Evolutionary conservation across 2,113 vertebrate species (phyloP).

Genomic region (Serranochromis macrocephalus): DNA sequence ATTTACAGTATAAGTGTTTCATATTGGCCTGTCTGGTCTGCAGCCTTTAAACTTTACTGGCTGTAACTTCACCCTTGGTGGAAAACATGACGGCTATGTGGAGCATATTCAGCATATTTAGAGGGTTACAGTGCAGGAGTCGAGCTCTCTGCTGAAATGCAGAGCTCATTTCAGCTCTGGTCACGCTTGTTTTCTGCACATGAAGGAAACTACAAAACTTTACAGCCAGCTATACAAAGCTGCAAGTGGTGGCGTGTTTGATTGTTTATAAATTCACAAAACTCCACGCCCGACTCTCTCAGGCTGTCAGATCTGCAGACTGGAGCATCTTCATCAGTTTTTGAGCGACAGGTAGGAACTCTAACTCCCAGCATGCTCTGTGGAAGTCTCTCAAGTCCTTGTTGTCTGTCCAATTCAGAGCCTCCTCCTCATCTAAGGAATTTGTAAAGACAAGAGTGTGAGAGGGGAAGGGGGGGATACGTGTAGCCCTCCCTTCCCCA

Average conservation of each 20-base stretch:
- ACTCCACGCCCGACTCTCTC: not conserved
- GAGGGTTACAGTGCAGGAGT: not conserved
- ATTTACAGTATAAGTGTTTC: not conserved
- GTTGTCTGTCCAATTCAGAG: conserved; percentile 64
- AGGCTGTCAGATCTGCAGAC: conserved; percentile 21
- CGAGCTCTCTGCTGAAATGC: too few species aligned
- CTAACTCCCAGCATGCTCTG: conserved; percentile 81
- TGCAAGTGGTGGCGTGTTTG: not conserved
- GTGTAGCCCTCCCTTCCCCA: not conserved
- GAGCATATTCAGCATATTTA: not conserved
- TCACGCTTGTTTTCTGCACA: not conserved
- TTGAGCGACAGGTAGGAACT: conserved; percentile 85
- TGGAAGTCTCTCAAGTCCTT: conserved; percentile 70
- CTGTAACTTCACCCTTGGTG: not conserved
- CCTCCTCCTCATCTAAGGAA: conserved; percentile 75
- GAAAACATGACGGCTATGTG: not conserved
- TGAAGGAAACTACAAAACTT: not conserved
- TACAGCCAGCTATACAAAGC: not conserved
- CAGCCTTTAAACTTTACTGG: not conserved
- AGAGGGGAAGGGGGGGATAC: not conserved
- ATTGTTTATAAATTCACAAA: not conserved
- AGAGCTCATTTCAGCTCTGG: not conserved
- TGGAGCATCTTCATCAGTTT: conserved; percentile 77
- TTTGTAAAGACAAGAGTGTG: not conserved
- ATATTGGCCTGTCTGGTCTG: not conserved